Evolutionary conservation across 2,888 invertebrate species (phyloP).

Genomic region (Ormyrus rosae): DNA sequence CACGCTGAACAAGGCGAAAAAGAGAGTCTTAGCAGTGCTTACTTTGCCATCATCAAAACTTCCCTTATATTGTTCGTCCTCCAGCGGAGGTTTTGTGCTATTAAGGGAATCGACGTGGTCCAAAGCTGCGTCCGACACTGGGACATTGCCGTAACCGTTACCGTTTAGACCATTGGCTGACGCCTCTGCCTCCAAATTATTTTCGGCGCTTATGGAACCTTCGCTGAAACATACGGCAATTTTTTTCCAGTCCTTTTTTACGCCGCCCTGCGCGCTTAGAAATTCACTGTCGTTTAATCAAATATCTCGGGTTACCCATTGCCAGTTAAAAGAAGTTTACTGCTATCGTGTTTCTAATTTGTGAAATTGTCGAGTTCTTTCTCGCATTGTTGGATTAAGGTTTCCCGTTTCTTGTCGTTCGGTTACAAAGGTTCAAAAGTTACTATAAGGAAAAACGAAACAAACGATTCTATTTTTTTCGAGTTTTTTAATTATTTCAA

Average conservation of each 20-base stretch:
- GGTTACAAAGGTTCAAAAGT: no score
- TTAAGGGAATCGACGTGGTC: conserved; percentile 65
- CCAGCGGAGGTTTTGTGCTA: conserved; percentile 45
- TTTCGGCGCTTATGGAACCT: conserved; percentile 70
- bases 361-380: no score
- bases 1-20: no score
- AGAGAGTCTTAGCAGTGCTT: conserved; percentile 15
- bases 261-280: neutral
- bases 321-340: no score
- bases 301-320: neutral
- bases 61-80: conserved; percentile 63
- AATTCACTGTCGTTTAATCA: neutral
- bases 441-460: no score
- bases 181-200: conserved; percentile 69
- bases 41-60: conserved; percentile 59
- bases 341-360: no score
- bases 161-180: conserved; percentile 54
- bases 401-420: no score
- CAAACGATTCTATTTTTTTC: no score
- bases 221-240: conserved; percentile 66
- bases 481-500: no score
- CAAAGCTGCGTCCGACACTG: conserved; percentile 61
- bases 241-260: conserved; percentile 34
- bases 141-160: conserved; percentile 51
- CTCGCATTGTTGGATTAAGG: no score